These are phyloP conservation scores for Dicaeum eximium DNA, from an alignment of 2,113 vertebrate genomes.

Conservation along the genomic window DNA sequence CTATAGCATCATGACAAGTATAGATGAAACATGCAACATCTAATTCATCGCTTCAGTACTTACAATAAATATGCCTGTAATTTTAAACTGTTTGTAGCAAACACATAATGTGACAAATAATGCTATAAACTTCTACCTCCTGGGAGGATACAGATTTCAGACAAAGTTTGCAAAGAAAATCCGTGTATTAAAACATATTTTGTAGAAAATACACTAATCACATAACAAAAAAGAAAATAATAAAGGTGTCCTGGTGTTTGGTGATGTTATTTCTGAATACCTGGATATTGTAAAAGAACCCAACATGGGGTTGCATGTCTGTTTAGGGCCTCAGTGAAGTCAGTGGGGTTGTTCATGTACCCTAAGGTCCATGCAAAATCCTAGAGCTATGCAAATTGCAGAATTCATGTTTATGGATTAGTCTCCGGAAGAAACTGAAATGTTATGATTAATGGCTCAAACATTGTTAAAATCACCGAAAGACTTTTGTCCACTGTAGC, in stretches of 20 bases:
- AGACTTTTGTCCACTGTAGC: neutral
- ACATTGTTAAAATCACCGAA: rapidly evolving
- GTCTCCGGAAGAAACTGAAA: neutral
- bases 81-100: constrained; percentile 16
- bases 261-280: neutral
- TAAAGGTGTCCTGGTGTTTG: rapidly evolving
- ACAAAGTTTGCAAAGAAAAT: neutral
- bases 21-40: constrained; percentile 24
- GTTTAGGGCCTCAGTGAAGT: neutral
- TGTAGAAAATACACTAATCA: neutral
- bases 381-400: neutral
- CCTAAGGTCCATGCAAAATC: neutral
- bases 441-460: neutral
- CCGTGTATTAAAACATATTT: neutral
- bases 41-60: constrained; percentile 20
- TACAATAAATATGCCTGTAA: constrained; percentile 51
- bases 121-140: neutral
- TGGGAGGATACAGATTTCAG: neutral
- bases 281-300: neutral
- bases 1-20: constrained; percentile 13
- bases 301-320: neutral
- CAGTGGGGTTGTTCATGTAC: rapidly evolving
- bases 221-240: neutral
- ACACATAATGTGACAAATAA: constrained; percentile 1
- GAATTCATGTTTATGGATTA: neutral